These are phyloP conservation scores for Mustela lutreola DNA, from an alignment of 2,113 vertebrate genomes.

Conservation along the genomic window DNA sequence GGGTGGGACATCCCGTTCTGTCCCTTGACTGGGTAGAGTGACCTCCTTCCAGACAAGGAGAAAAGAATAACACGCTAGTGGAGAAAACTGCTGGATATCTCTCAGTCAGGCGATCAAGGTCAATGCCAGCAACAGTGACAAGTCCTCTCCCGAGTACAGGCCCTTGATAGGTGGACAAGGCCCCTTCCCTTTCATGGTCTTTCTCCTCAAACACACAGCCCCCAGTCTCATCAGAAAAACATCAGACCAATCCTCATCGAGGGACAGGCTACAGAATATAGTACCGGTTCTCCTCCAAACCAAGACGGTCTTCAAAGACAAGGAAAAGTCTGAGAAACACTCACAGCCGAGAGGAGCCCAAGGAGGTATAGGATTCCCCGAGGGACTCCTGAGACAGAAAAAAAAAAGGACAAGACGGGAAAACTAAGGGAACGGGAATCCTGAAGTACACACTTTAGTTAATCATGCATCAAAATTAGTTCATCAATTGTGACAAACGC, in stretches of 20 bases:
- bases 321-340: background rate
- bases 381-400: background rate
- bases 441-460: background rate
- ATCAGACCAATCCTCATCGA: background rate
- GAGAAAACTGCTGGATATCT: background rate
- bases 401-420: background rate
- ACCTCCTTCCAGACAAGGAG: background rate
- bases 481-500: background rate
- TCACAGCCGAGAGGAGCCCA: background rate
- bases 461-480: background rate
- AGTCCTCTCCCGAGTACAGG: rapidly evolving
- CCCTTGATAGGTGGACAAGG: background rate
- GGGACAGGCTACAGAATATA: background rate
- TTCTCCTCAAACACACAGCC: background rate
- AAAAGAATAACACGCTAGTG: background rate
- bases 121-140: background rate
- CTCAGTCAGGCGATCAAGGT: background rate
- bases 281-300: background rate
- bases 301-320: background rate
- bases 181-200: background rate
- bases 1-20: background rate
- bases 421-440: background rate
- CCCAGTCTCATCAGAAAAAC: background rate
- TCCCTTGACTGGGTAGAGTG: background rate
- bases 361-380: background rate